phyloP scores from a whole-genome alignment of 2,113 vertebrate species.

The Phylloscopus trochilus region DNA sequence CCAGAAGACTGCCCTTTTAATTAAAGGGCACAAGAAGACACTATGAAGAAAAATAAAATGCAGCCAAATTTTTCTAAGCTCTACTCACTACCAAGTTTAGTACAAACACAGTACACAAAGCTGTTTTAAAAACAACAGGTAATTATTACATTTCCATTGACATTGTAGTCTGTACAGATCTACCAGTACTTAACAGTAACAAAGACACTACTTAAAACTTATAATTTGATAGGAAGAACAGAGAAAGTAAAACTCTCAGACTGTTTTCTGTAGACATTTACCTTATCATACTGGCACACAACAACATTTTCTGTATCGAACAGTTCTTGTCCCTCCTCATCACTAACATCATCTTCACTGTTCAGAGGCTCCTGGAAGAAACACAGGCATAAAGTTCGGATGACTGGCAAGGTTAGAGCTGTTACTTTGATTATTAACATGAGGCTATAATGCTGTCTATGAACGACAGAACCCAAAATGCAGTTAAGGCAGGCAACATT shows the following conservation, averaged over 20 bases:
- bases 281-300: slow-evolving; percentile 99
- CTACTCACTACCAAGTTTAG: not conserved
- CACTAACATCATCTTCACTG: slow-evolving; percentile 95
- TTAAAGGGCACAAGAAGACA: not conserved
- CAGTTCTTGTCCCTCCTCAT: slow-evolving; percentile 95
- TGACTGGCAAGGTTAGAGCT: not conserved
- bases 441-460: not conserved
- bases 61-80: not conserved
- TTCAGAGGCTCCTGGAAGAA: slow-evolving; percentile 90
- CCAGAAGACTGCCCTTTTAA: not conserved
- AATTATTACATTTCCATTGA: not conserved
- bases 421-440: not conserved
- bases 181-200: not conserved
- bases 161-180: not conserved
- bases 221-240: not conserved
- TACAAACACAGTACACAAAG: not conserved
- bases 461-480: not conserved
- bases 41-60: not conserved
- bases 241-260: not conserved
- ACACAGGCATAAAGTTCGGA: not conserved
- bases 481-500: not conserved
- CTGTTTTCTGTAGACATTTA: slow-evolving; percentile 50
- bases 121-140: not conserved
- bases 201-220: not conserved
- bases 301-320: slow-evolving; percentile 99